phyloP scores from a whole-genome alignment of 2,113 vertebrate species.

The Misgurnus anguillicaudatus region DNA sequence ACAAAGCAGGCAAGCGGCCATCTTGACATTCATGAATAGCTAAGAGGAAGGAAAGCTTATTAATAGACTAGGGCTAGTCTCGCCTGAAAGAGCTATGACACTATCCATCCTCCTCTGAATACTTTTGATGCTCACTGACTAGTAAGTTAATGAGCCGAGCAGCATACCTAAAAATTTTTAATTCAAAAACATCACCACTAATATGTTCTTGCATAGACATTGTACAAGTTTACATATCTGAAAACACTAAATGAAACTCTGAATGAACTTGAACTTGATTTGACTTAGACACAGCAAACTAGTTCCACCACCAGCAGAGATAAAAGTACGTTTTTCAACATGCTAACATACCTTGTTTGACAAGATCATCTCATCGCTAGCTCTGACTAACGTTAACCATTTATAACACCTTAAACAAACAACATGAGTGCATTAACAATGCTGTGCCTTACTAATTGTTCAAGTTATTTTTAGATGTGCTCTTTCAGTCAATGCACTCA shows the following conservation, averaged over 20 bases:
- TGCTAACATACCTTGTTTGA: background rate
- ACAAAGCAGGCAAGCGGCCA: slow-evolving; percentile 11
- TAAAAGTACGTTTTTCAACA: too few species aligned
- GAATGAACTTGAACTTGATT: too few species aligned
- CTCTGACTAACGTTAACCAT: background rate
- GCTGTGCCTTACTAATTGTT: background rate
- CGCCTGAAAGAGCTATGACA: slow-evolving; percentile 12
- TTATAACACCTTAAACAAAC: background rate
- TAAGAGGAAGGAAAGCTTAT: slow-evolving; percentile 49
- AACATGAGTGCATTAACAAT: too few species aligned
- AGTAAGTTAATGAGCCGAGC: background rate
- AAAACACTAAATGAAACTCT: too few species aligned
- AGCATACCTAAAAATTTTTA: too few species aligned
- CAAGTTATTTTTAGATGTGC: too few species aligned
- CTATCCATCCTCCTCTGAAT: slow-evolving; percentile 5
- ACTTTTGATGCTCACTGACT: background rate
- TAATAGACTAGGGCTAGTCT: slow-evolving; percentile 46
- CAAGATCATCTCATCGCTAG: background rate
- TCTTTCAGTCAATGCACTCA: too few species aligned
- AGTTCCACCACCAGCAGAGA: too few species aligned
- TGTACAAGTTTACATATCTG: too few species aligned
- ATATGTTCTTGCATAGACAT: too few species aligned
- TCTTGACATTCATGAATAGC: slow-evolving; percentile 44
- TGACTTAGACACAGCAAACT: too few species aligned
- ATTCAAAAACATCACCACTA: too few species aligned